Evolutionary conservation across 2,797 vertebrate genomes (phyloP), one percentile per base, ranked within the genome.

Genomic region (Myotis myotis): DNA sequence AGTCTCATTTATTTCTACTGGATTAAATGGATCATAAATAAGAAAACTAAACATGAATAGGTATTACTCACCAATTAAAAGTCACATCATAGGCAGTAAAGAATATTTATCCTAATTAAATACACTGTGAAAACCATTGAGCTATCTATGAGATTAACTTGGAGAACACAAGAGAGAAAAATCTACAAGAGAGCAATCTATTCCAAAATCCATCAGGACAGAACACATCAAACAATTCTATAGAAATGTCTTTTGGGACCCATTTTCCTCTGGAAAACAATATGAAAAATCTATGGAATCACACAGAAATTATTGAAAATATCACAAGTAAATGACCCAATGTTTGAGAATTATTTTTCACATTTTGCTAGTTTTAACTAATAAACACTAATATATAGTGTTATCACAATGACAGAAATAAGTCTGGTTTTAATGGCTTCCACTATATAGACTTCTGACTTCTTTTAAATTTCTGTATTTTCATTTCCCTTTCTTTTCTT

Each of bases 381-480:
- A 36, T 64, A 86, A 85, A 79, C 5, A 71, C 1, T 38, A 87
- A 28, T 25, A 8, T 53, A 19, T 2, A 25, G 6, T 66, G 41
- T 71, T 94, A 51, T 6, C 3, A 79, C 8, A 76, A 25, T 15
- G 25, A 76, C 3, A 70, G 3, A 87, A 83, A 82, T 72, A 74
- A 53, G 20, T 83, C 28, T 82, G 49, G 15, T 57, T 78, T 53
- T 62, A 49, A 44, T 13, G 5, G 5, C n/a, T 95, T 91, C 8
- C 1, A 79, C 16, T 49, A 91, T 15, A 53, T 10, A 72, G n/a
- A 93, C 6, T 74, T 74, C 4, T 79, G n/a, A 17, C 90, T 91
- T 70, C 6, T 64, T 86, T 95, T 53, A 70, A 76, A 76, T 70
- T 94, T 91, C 64, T 76, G 3, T n/a, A n/a, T 71, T 75, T 94